Percentiles rank a stretch among this genome's conserved stretches.
phyloP scores from a whole-genome alignment of 2,888 invertebrate genomes.

The Horisme vitalbata region DNA sequence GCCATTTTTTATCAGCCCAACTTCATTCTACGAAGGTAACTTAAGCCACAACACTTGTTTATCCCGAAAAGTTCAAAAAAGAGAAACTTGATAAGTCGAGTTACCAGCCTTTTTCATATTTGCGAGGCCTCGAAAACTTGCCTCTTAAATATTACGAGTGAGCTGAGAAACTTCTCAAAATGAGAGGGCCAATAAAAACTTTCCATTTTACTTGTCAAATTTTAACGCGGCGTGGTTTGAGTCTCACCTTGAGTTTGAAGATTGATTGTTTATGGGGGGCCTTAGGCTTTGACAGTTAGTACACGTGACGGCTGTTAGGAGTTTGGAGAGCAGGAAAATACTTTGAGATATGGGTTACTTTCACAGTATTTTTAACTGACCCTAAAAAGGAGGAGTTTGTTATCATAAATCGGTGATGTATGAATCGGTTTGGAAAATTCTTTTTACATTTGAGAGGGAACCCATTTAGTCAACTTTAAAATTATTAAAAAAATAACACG shows the following conservation, averaged over 20 bases:
- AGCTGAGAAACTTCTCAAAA: conserved; percentile 36
- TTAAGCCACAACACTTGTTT: conserved; percentile 47
- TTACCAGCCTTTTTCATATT: conserved; percentile 41
- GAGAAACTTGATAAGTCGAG: conserved; percentile 34
- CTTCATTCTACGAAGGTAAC: conserved; percentile 36
- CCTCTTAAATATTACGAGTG: conserved; percentile 52
- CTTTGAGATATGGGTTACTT: not conserved
- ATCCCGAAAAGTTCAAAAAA: conserved; percentile 38
- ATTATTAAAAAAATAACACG: no score
- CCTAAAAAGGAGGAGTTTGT: no score
- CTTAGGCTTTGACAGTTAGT: conserved; percentile 13
- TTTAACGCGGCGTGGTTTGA: conserved; percentile 30
- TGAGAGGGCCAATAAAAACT: conserved; percentile 56
- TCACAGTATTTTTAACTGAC: no score
- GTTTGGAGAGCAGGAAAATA: not conserved
- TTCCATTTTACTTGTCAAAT: conserved; percentile 56
- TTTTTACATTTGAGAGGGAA: no score
- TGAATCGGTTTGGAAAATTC: no score
- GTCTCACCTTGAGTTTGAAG: conserved; percentile 33
- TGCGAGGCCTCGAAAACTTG: conserved; percentile 45
- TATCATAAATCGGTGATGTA: no score
- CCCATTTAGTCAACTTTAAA: no score
- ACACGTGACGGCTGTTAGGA: conserved; percentile 4
- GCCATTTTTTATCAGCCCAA: conserved; percentile 25
- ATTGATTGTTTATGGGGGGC: conserved; percentile 28